Percentiles rank a stretch among this genome's conserved stretches.
These are phyloP conservation scores for Octonoba sinensis DNA, from an alignment of 2,888 invertebrate species.

Conservation along the genomic window DNA sequence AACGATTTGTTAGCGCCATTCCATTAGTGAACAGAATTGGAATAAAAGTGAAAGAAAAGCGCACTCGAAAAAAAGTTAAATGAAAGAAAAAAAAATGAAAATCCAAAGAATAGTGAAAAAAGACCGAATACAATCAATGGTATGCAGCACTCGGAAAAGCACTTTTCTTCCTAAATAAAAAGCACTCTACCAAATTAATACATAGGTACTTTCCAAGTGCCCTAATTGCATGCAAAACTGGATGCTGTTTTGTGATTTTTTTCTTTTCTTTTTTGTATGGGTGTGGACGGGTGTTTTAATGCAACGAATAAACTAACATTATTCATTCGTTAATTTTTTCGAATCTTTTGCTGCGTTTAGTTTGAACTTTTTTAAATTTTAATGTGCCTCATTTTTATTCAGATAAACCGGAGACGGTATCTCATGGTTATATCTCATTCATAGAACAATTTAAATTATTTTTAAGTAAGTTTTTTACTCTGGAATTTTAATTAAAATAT, in stretches of 20 bases:
- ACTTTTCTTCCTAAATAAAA: slow-evolving; percentile 56
- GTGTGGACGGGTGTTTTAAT: slow-evolving; percentile 50
- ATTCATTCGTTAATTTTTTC: slow-evolving; percentile 26
- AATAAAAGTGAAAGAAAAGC: slow-evolving; percentile 34
- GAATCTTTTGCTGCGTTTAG: slow-evolving; percentile 10
- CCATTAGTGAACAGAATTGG: slow-evolving; percentile 42
- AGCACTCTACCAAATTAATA: slow-evolving; percentile 62
- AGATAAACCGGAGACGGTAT: no score
- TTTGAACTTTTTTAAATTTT: no score
- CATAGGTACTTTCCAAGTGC: slow-evolving; percentile 56
- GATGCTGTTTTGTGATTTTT: slow-evolving; percentile 2
- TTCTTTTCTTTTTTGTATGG: slow-evolving; percentile 14
- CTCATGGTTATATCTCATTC: no score
- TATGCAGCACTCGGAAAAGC: slow-evolving; percentile 32
- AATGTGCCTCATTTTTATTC: no score
- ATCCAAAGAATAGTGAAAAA: slow-evolving; percentile 15
- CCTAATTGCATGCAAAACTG: slow-evolving; percentile 62
- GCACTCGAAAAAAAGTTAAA: slow-evolving; percentile 1
- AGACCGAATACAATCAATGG: slow-evolving; percentile 54
- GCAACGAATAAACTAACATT: slow-evolving; percentile 30
- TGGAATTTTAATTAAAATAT: no score
- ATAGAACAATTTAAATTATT: no score
- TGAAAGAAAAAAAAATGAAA: slow-evolving; percentile 2
- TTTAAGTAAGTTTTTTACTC: no score
- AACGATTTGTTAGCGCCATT: slow-evolving; percentile 32